Percentiles rank a stretch among this genome's conserved stretches.
Evolutionary conservation across 2,888 invertebrate species (phyloP).

Genomic region (Eupithecia subumbrata): DNA sequence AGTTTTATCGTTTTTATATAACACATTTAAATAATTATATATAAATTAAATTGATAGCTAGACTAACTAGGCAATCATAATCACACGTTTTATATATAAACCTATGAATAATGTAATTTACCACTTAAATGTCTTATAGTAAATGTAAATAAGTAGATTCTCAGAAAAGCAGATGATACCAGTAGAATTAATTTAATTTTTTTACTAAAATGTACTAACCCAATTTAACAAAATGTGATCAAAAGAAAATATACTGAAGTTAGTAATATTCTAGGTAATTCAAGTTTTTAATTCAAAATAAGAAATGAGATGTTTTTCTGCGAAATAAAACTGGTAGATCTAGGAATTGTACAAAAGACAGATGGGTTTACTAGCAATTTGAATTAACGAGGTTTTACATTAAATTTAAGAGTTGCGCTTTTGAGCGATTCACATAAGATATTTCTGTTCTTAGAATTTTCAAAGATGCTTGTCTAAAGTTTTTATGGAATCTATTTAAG

Average conservation of each 20-base stretch:
- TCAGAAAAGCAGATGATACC: conserved; percentile 27
- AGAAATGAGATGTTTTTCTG: conserved; percentile 3
- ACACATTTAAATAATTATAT: background rate
- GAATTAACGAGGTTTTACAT: conserved; percentile 20
- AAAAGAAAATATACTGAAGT: conserved; percentile 20
- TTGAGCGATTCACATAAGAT: background rate
- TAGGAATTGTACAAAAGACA: conserved; percentile 18
- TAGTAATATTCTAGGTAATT: conserved; percentile 14
- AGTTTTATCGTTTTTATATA: background rate
- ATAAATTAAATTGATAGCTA: background rate
- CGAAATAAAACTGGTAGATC: conserved; percentile 26
- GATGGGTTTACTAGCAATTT: conserved; percentile 10
- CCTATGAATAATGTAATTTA: background rate
- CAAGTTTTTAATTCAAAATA: conserved; percentile 25
- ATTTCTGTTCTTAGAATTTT: background rate
- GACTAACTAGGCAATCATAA: background rate
- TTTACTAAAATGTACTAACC: conserved; percentile 15
- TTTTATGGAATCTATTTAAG: background rate
- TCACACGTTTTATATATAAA: background rate
- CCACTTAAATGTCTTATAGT: background rate
- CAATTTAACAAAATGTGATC: conserved; percentile 10
- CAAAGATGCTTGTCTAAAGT: background rate
- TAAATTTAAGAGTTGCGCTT: background rate
- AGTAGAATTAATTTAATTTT: background rate
- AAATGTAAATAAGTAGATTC: background rate